Evolutionary conservation across 2,888 invertebrate species (phyloP).

Genomic region (Drosophila fulvimacula): DNA sequence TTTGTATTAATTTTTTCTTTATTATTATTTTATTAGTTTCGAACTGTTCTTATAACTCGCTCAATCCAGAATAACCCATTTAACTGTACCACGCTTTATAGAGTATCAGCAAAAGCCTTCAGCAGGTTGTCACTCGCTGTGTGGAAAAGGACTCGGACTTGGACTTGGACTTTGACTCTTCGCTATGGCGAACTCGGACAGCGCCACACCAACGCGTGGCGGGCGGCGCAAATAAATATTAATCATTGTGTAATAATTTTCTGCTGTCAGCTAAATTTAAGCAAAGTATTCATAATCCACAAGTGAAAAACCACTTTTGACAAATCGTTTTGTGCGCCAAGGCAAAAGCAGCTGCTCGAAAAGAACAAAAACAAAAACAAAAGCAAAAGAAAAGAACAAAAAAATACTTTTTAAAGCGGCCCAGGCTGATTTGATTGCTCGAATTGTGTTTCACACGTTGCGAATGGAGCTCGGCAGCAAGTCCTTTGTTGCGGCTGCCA

Average conservation of each 20-base stretch:
- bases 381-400: not conserved
- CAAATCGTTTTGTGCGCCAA: constrained; percentile 74
- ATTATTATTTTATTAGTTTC: too few species aligned
- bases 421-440: constrained; percentile 43
- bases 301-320: constrained; percentile 80
- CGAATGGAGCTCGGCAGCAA: constrained; percentile 35
- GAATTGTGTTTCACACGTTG: constrained; percentile 8
- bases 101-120: constrained; percentile 43
- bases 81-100: not conserved
- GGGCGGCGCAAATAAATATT: constrained; percentile 78
- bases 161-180: not conserved
- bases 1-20: too few species aligned
- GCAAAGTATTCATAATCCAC: constrained; percentile 83
- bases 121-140: constrained; percentile 71
- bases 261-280: constrained; percentile 82
- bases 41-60: not conserved
- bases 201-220: constrained; percentile 35
- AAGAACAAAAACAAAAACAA: not conserved
- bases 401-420: constrained; percentile 53
- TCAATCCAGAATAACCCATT: not conserved
- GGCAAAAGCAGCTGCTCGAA: constrained; percentile 6
- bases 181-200: not conserved
- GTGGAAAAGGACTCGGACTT: constrained; percentile 34
- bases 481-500: constrained; percentile 32
- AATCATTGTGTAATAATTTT: constrained; percentile 83